A percentile compares a stretch with the other conserved stretches of the same genome.
Evolutionary conservation across 2,797 vertebrate genomes (phyloP).

Genomic region (Hylomyscus alleni): DNA sequence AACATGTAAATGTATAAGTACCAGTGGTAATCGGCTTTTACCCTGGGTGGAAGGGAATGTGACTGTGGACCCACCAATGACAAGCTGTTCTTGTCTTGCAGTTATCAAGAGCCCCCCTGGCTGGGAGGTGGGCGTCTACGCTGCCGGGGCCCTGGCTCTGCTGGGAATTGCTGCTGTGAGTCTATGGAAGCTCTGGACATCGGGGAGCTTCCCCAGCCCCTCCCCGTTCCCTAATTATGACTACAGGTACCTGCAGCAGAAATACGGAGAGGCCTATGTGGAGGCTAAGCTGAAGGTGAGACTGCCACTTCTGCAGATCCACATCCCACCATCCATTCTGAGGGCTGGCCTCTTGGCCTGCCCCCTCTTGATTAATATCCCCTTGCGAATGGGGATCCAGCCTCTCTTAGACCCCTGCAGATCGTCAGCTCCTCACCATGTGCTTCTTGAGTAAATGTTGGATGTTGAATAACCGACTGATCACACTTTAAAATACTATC

Average conservation of each 20-base stretch:
- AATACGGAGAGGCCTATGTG: constrained; percentile 93
- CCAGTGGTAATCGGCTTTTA: neutral
- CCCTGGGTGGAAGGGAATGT: neutral
- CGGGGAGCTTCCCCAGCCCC: constrained; percentile 95
- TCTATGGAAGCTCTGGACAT: constrained; percentile 98
- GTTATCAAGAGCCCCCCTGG: constrained; percentile 94
- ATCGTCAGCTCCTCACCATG: neutral
- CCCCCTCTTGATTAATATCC: neutral
- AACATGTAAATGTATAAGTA: neutral
- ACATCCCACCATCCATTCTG: rapidly evolving
- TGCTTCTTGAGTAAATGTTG: neutral
- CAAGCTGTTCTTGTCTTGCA: constrained; percentile 82
- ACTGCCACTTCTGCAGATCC: neutral
- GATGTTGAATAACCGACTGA: neutral
- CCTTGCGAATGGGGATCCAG: neutral
- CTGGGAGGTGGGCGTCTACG: constrained; percentile 97
- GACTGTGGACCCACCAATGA: neutral
- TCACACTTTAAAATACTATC: neutral
- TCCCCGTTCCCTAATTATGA: constrained; percentile 99
- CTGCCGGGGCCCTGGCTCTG: constrained; percentile 93
- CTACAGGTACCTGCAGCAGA: constrained; percentile 97
- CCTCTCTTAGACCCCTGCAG: rapidly evolving
- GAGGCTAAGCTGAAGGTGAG: constrained; percentile 94
- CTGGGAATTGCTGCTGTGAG: constrained; percentile 94
- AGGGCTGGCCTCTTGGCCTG: rapidly evolving